Evolutionary conservation across 1,140 invertebrate genomes (phyloP), one percentile per base, ranked within the genome.

Genomic region (Drosophila leontia): DNA sequence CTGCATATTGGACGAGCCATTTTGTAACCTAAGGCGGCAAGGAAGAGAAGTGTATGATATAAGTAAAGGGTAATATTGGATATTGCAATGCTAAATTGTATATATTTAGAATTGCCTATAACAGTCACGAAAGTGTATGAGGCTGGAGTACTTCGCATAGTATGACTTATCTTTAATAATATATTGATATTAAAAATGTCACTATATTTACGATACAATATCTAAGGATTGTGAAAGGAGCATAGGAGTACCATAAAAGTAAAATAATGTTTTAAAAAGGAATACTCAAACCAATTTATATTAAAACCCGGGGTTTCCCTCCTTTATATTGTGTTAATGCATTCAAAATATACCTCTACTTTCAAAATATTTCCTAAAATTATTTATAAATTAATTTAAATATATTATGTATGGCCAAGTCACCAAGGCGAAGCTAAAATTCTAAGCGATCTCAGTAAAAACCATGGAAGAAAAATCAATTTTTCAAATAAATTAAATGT

Each of bases 1-100:
- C 95, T 94, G 92, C 97, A 98, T 47, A 96, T 94, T 11, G 96
- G 95, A 80, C 96, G 94, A 32, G 96, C 96, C 95, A 97, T 97
- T 93, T 97, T 96, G 93, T 97, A 97, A 51, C 97, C 97, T 98
- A 69, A 72, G 72, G 80, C 80, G 64, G 7, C 13, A 35, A 47
- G 45, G 42, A 65, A 45, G 48, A 51, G 42, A 44, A 60, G 35
- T 59, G 34, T 39, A 42, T 35, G 56, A 53, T 59, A 48, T 78
- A 51, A 78, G 56, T 81, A 44, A 67, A 70, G 39, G 53, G 37
- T 42, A 19, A 67, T 75, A 79, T 72, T 62, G 50, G 41, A 81
- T 81, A 78, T 75, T 63, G 7, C 32, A 8, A 9, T 34, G 56
- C 69, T 67, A 74, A 7, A 7, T 48, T 57, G 61, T 50, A 61